phyloP scores from a whole-genome alignment of 2,888 invertebrate species.

The Prosopocoilus inquinatus region DNA sequence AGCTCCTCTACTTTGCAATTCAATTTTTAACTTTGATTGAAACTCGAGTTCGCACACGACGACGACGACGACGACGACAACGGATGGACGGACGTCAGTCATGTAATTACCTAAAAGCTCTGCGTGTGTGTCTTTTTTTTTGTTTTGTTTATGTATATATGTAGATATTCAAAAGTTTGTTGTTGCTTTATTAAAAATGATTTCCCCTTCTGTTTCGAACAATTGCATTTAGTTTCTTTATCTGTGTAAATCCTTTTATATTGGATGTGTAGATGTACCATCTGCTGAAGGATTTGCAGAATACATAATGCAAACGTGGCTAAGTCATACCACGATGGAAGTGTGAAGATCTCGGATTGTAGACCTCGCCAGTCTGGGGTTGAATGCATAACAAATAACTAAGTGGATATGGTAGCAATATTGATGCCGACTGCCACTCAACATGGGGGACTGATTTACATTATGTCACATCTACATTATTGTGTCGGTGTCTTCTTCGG shows the following conservation, averaged over 20 bases:
- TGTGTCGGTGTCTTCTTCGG: conserved; percentile 25
- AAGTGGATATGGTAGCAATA: conserved; percentile 43
- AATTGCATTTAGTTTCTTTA: conserved; percentile 26
- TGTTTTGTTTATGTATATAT: background rate
- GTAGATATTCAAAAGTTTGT: too few relatives aligned
- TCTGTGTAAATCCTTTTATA: conserved; percentile 33
- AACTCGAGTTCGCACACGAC: too few relatives aligned
- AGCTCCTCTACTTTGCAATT: too few relatives aligned
- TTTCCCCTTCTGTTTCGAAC: conserved; percentile 6
- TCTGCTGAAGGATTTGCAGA: conserved; percentile 44
- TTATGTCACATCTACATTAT: conserved; percentile 39
- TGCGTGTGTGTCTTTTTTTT: too few relatives aligned
- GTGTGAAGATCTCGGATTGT: conserved; percentile 35
- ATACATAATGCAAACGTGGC: conserved; percentile 47
- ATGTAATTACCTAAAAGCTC: too few relatives aligned
- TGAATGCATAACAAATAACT: conserved; percentile 51
- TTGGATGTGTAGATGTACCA: conserved; percentile 37
- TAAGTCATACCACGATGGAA: conserved; percentile 42
- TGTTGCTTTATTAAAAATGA: background rate
- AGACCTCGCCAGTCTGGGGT: conserved; percentile 43
- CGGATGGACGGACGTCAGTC: too few relatives aligned
- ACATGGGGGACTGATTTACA: conserved; percentile 38
- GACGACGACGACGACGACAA: too few relatives aligned
- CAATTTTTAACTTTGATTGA: too few relatives aligned
- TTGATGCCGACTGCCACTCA: conserved; percentile 42